Conservation (phyloP, 1,140 invertebrate species). For the Drosophila neocordata region DNA sequence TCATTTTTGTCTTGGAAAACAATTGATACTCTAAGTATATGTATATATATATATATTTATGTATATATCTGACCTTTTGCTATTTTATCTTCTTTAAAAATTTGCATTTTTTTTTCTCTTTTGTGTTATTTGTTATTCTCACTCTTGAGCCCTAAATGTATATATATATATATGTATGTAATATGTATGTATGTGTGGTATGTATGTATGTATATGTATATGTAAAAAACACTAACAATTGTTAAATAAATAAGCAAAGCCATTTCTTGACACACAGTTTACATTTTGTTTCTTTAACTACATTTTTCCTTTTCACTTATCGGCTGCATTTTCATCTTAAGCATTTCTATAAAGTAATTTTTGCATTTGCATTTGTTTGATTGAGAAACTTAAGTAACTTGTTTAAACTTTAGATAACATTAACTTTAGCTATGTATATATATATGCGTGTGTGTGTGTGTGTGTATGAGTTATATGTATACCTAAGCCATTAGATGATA, state of each 20-base stretch:
- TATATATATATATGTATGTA: slow-evolving; percentile 26
- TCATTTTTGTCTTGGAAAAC: slow-evolving; percentile 62
- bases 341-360: slow-evolving; percentile 72
- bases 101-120: slow-evolving; percentile 42
- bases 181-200: slow-evolving; percentile 47
- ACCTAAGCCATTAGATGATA: slow-evolving; percentile 48
- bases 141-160: slow-evolving; percentile 76
- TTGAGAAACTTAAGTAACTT: slow-evolving; percentile 51
- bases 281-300: slow-evolving; percentile 54
- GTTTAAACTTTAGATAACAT: slow-evolving; percentile 38
- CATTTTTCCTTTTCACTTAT: slow-evolving; percentile 22
- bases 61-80: background rate
- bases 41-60: slow-evolving; percentile 28
- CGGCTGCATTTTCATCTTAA: slow-evolving; percentile 24
- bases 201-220: slow-evolving; percentile 46
- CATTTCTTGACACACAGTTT: slow-evolving; percentile 42
- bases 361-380: slow-evolving; percentile 40
- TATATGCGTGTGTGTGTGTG: slow-evolving; percentile 19
- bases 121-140: slow-evolving; percentile 60
- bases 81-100: slow-evolving; percentile 47
- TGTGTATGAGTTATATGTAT: slow-evolving; percentile 24
- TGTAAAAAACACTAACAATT: slow-evolving; percentile 72
- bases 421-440: slow-evolving; percentile 38
- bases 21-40: slow-evolving; percentile 50
- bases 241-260: slow-evolving; percentile 73